phyloP scores from a whole-genome alignment of 2,888 invertebrate species.

The Hemithea aestivaria region DNA sequence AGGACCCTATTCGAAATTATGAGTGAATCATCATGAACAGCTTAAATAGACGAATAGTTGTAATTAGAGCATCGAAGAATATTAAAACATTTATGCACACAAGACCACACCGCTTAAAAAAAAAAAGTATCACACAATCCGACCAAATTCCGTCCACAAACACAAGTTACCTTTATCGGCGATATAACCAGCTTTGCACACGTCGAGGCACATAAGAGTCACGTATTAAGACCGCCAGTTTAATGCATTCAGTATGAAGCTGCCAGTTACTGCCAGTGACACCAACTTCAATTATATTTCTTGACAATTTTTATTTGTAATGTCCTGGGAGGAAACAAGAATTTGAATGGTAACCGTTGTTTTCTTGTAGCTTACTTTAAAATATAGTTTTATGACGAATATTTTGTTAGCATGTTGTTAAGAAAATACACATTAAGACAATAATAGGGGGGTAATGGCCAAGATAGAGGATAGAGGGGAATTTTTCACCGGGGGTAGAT shows the following conservation, averaged over 20 bases:
- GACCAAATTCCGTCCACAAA: neutral
- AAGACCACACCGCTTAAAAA: too few relatives aligned
- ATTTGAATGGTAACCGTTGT: slow-evolving; percentile 1
- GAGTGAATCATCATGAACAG: too few relatives aligned
- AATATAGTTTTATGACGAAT: too few relatives aligned
- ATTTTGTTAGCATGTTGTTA: too few relatives aligned
- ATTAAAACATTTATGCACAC: too few relatives aligned
- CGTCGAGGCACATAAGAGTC: slow-evolving; percentile 23
- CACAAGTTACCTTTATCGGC: neutral
- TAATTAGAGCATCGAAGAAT: too few relatives aligned
- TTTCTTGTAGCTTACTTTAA: neutral
- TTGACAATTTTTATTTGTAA: slow-evolving; percentile 32
- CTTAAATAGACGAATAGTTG: too few relatives aligned
- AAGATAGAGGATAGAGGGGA: too few relatives aligned
- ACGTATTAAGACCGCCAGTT: slow-evolving; percentile 34
- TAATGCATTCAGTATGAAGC: slow-evolving; percentile 45
- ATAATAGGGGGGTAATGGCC: too few relatives aligned
- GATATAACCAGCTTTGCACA: slow-evolving; percentile 12
- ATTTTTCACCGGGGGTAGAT: too few relatives aligned
- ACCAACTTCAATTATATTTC: slow-evolving; percentile 45
- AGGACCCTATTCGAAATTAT: too few relatives aligned
- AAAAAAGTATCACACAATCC: neutral
- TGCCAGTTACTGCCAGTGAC: slow-evolving; percentile 33
- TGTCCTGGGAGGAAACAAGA: slow-evolving; percentile 17
- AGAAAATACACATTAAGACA: too few relatives aligned